Conservation (phyloP, 2,888 invertebrate species). For the Trisateles emortualis region DNA sequence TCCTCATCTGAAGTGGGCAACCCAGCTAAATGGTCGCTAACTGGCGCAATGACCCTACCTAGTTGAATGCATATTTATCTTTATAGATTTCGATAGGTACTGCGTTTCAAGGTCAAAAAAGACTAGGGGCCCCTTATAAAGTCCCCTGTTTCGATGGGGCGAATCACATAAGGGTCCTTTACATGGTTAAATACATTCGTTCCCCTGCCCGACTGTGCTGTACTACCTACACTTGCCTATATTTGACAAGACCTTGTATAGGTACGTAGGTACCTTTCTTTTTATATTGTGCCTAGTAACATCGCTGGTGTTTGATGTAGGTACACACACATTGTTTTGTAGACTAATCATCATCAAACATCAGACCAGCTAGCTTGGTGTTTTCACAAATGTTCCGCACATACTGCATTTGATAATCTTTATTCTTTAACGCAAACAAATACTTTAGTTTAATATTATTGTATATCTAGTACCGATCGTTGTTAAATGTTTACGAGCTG, state of each 20-base stretch:
- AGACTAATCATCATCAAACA: neutral
- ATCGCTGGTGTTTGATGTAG: no score
- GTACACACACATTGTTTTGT: no score
- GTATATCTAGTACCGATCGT: slow-evolving; percentile 25
- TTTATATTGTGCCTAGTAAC: no score
- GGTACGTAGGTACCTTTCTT: no score
- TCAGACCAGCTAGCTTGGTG: neutral
- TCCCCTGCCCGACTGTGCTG: neutral
- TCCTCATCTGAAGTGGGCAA: no score
- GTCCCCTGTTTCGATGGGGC: slow-evolving; percentile 2
- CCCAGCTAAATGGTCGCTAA: no score
- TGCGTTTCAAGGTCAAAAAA: neutral
- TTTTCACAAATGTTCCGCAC: neutral
- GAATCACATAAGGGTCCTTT: slow-evolving; percentile 14
- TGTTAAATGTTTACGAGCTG: slow-evolving; percentile 44
- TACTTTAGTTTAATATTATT: slow-evolving; percentile 25
- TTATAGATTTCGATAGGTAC: neutral
- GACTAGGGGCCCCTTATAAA: slow-evolving; percentile 3
- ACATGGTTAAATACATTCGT: slow-evolving; percentile 6
- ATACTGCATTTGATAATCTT: neutral
- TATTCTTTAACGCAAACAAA: slow-evolving; percentile 1
- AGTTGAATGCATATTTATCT: neutral
- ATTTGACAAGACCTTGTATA: no score
- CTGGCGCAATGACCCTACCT: no score
- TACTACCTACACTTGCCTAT: no score